phyloP scores from a whole-genome alignment of 2,888 invertebrate species.

The Cryptophagus acutangulus region DNA sequence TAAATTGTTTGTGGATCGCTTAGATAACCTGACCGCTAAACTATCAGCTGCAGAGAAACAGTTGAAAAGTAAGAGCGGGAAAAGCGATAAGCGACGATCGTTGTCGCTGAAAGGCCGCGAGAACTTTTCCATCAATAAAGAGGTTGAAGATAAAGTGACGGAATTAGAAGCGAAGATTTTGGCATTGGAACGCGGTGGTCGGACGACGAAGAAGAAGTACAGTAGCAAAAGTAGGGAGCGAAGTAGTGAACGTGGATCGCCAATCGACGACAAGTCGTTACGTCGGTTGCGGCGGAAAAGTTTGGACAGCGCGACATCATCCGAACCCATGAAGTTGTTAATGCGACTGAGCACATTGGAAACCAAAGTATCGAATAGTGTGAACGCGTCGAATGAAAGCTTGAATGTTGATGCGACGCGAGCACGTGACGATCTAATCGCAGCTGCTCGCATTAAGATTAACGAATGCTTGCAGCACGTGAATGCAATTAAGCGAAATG shows the following conservation, averaged over 20 bases:
- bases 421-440: slow-evolving; percentile 47
- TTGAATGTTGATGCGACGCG: slow-evolving; percentile 47
- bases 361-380: slow-evolving; percentile 64
- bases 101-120: slow-evolving; percentile 79
- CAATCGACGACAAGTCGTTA: slow-evolving; percentile 41
- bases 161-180: slow-evolving; percentile 75
- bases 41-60: slow-evolving; percentile 77
- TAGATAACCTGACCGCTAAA: slow-evolving; percentile 79
- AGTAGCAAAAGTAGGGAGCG: too few relatives aligned
- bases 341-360: slow-evolving; percentile 72
- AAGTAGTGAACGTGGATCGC: slow-evolving; percentile 43
- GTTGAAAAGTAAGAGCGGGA: slow-evolving; percentile 72
- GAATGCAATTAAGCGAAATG: slow-evolving; percentile 58
- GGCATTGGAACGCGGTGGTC: slow-evolving; percentile 55
- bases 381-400: slow-evolving; percentile 57
- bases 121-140: slow-evolving; percentile 73
- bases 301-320: slow-evolving; percentile 70
- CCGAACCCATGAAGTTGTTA: slow-evolving; percentile 75
- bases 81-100: slow-evolving; percentile 72
- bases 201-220: slow-evolving; percentile 48
- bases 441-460: slow-evolving; percentile 62
- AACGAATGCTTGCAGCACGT: slow-evolving; percentile 64
- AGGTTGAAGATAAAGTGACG: slow-evolving; percentile 78
- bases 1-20: slow-evolving; percentile 73
- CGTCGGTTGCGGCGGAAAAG: slow-evolving; percentile 64